Percentiles rank a stretch among this genome's conserved stretches.
Evolutionary conservation across 53 echinoderm and acorn worm species (phyloP).

Genomic region (Stichopus horrens): DNA sequence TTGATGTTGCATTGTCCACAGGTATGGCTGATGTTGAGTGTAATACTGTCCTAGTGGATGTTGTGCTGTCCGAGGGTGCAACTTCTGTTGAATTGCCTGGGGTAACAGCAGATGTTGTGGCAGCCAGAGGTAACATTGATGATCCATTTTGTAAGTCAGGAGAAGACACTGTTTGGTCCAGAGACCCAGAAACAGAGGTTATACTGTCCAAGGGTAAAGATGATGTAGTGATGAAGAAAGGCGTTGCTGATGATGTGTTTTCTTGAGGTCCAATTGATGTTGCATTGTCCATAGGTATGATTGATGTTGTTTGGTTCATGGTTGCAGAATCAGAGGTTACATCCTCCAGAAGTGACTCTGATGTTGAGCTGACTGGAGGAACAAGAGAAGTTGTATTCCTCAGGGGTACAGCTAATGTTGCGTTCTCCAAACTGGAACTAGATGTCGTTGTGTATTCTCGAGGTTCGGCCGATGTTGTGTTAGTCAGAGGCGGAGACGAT

Average conservation of each 20-base stretch:
- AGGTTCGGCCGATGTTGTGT: background rate
- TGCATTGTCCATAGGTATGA: background rate
- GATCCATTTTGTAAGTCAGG: too few relatives aligned
- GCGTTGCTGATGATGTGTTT: background rate
- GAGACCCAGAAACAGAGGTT: background rate
- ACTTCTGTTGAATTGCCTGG: background rate
- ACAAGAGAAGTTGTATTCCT: background rate
- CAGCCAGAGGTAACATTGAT: too few relatives aligned
- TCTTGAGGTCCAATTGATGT: background rate
- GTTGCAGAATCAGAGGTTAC: background rate
- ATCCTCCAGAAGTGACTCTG: background rate
- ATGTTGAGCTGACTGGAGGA: background rate
- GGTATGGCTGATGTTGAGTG: background rate
- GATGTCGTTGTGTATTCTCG: background rate
- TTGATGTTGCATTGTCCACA: background rate
- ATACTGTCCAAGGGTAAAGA: background rate
- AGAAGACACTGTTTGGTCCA: too few relatives aligned
- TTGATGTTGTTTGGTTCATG: conserved; percentile 8
- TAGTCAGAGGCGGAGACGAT: background rate
- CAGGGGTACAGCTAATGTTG: background rate
- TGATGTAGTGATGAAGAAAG: background rate
- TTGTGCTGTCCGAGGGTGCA: background rate
- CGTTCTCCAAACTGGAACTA: background rate
- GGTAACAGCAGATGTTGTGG: too few relatives aligned
- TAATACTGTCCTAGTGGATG: too few relatives aligned